Conservation (phyloP, 2,888 invertebrate species). For the Andrena camellia region DNA sequence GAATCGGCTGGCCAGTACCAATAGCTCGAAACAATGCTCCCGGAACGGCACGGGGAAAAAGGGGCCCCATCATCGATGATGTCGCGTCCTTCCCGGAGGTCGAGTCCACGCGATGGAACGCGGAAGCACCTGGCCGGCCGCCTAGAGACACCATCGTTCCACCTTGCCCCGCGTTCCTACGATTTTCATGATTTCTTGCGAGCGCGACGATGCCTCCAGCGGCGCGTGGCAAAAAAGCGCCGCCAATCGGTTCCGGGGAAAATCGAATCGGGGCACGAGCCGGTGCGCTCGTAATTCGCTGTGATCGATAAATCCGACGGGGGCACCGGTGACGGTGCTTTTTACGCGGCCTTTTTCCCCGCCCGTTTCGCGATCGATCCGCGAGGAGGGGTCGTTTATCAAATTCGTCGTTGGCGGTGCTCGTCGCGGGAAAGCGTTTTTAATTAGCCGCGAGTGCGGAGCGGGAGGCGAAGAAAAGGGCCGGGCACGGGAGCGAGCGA, state of each 20-base stretch:
- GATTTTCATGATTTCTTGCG: conserved; percentile 50
- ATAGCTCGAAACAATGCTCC: conserved; percentile 60
- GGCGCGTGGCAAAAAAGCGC: conserved; percentile 6
- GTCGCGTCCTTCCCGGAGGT: conserved; percentile 67
- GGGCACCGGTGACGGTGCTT: not conserved
- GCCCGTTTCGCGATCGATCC: conserved; percentile 12
- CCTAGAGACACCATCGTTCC: conserved; percentile 54
- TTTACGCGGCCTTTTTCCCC: not conserved
- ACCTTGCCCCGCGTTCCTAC: conserved; percentile 46
- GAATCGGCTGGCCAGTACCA: conserved; percentile 36
- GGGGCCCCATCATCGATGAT: conserved; percentile 54
- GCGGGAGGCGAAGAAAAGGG: not conserved
- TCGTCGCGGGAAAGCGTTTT: conserved; percentile 50
- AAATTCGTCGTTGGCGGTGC: conserved; percentile 36
- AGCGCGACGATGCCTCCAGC: not conserved
- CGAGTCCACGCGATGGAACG: conserved; percentile 75
- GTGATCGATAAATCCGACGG: conserved; percentile 32
- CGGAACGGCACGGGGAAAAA: conserved; percentile 36
- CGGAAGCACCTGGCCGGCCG: conserved; percentile 70
- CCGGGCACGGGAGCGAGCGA: not conserved
- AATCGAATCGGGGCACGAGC: conserved; percentile 21
- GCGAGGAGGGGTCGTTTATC: conserved; percentile 37
- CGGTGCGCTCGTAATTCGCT: conserved; percentile 5
- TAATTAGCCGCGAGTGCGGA: conserved; percentile 51
- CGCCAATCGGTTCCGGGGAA: conserved; percentile 24